Base-by-base conservation (phyloP, 2,797 vertebrate genomes). In the Betta splendens region DNA sequence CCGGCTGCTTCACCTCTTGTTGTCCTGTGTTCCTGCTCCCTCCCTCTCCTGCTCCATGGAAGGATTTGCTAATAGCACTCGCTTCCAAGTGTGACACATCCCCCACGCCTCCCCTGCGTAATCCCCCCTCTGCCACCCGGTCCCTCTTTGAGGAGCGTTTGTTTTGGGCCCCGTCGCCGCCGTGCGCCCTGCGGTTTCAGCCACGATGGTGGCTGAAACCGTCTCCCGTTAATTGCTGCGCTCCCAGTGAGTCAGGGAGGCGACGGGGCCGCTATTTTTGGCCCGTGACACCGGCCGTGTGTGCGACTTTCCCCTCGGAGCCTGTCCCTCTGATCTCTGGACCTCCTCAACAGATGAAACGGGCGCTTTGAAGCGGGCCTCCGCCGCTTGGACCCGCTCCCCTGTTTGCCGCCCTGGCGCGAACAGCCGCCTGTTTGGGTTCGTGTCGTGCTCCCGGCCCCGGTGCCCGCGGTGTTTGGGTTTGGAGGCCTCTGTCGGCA, bases 261-360 rank as follows among this genome's bases (percentile, higher is more conserved):
- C 55, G 56, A 62, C 59, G 59, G 65, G 64, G 64, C 62, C 40
- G 77, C 83, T 91, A 83, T 89, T 89, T 86, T 88, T 86, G 86
- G 87, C 86, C 85, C 64, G 72, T 80, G 77, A 81, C 74, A 74
- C 67, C 56, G 74, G 69, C 81, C 75, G 73, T 70, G 57, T 76
- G 77, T 74, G 77, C 79, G 77, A 77, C 70, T 73, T 52, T 64
- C 48, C 69, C 64, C 71, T 63, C 69, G 7, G 17, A 28, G 47
- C 72, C 69, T 47, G 40, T 58, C 72, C 75, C 72, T 90, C 81
- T 87, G 88, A 90, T 90, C 82, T 86, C 61, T 69, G 76, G 87
- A 91, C 89, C 89, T 92, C 88, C 89, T 88, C 83, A 78, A 74
- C 75, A 90, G 89, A 90, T 91, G 89, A 91, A 92, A 89, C 81